Evolutionary conservation across 2,797 vertebrate species (phyloP), one percentile per base, ranked within the genome.

Genomic region (Etheostoma nigrum): DNA sequence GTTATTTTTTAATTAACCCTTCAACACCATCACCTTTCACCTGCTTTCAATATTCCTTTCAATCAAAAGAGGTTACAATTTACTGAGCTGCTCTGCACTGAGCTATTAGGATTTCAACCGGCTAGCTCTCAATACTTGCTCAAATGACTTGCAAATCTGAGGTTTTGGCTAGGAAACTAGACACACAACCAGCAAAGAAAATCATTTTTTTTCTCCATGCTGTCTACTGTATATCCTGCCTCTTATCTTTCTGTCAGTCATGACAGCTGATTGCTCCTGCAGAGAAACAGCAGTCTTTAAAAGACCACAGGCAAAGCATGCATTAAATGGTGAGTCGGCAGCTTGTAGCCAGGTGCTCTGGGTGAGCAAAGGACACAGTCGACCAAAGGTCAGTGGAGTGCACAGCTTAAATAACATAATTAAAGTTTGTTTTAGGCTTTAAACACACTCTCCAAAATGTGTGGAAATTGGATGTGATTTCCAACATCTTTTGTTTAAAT

Each of bases 1-100:
- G 71, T 86, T 90, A 81, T 90, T 90, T 90, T 90, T 90, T 40
- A 92, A 93, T 91, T 55, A 91, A 85, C 81, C 79, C 62, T 72
- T 86, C 64, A 72, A 70, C 64, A 55, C 18, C 70, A n/a, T 76
- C 87, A 83, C 81, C 88, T 86, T 84, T 87, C 81, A 81, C 84
- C 88, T 83, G 63, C 79, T 82, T 58, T 86, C 74, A 79, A 62
- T 69, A 78, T 72, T 21, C 13, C 42, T 63, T 55, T 80, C 53
- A 36, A 36, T 74, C 78, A 81, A 67, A 88, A 51, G 58, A 72
- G 52, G 12, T 64, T 67, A 36, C 42, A 30, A 78, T 74, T 82
- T 48, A 61, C 74, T 19, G 36, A 69, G 47, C 59, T 33, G 21
- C 45, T 36, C 55, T n/a, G 42, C 71, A 21, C 47, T 9, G 27